A percentile compares a stretch with the other conserved stretches of the same genome.
Conservation (phyloP, 2,113 vertebrate genomes). For the Pollachius pollachius region DNA sequence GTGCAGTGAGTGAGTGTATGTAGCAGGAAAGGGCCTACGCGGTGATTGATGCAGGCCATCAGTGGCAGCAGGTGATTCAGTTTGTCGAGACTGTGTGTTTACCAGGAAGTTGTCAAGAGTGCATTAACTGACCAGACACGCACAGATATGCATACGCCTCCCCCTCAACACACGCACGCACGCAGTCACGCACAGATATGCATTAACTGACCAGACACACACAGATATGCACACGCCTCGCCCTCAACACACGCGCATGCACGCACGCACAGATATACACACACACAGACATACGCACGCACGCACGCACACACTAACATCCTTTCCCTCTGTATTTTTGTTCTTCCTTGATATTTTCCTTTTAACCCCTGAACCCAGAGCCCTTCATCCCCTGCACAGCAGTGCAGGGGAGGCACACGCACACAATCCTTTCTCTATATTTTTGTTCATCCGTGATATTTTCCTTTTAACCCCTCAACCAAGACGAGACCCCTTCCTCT, state of each 20-base stretch:
- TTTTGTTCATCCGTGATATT: no score
- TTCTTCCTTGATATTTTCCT: background rate
- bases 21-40: conserved; percentile 33
- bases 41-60: conserved; percentile 59
- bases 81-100: conserved; percentile 15
- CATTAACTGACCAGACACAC: no score
- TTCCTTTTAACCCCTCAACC: no score
- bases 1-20: no score
- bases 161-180: background rate
- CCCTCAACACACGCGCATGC: background rate
- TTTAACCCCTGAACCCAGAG: conserved; percentile 17
- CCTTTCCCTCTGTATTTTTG: conserved; percentile 23
- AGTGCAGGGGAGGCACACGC: no score
- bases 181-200: conserved; percentile 9
- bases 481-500: no score
- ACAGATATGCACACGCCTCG: background rate
- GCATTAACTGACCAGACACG: conserved; percentile 12
- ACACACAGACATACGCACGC: conserved; percentile 7
- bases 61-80: conserved; percentile 38
- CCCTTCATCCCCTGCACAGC: conserved; percentile 9
- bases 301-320: conserved; percentile 8
- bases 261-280: background rate
- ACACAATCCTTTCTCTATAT: no score
- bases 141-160: conserved; percentile 23
- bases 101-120: conserved; percentile 2